Percentiles rank a stretch among this genome's conserved stretches.
phyloP scores from a whole-genome alignment of 2,888 invertebrate genomes.

The Pelosia muscerda region DNA sequence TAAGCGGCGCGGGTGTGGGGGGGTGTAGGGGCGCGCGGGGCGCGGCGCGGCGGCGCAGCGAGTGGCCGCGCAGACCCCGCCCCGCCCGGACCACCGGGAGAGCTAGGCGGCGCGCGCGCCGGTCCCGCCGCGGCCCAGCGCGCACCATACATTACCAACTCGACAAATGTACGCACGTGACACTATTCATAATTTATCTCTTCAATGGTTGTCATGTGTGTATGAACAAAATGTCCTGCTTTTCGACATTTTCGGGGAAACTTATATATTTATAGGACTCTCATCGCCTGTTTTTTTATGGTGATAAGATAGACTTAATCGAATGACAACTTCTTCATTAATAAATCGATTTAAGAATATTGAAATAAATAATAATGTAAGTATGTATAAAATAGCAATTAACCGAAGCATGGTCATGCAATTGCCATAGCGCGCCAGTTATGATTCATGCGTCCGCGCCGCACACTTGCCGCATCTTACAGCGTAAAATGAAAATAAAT shows the following conservation, averaged over 20 bases:
- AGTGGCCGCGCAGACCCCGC: conserved; percentile 84
- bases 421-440: conserved; percentile 69
- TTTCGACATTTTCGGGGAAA: conserved; percentile 33
- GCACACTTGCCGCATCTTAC: conserved; percentile 61
- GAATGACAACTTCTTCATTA: conserved; percentile 34
- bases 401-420: conserved; percentile 72
- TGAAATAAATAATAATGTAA: too few relatives aligned
- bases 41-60: conserved; percentile 72
- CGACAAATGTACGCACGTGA: conserved; percentile 69
- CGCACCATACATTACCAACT: conserved; percentile 65
- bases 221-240: conserved; percentile 48
- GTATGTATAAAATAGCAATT: conserved; percentile 74
- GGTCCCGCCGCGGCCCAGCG: conserved; percentile 54
- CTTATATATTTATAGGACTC: conserved; percentile 27
- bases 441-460: conserved; percentile 61
- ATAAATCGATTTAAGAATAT: conserved; percentile 53
- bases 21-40: conserved; percentile 60
- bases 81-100: conserved; percentile 86
- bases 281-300: conserved; percentile 29
- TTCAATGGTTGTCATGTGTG: conserved; percentile 55
- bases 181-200: conserved; percentile 68
- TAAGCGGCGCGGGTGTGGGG: conserved; percentile 71
- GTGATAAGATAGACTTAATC: conserved; percentile 29
- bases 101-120: conserved; percentile 80
- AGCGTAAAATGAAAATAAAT: conserved; percentile 63